Evolutionary conservation across 1,140 invertebrate genomes (phyloP).

Genomic region (Pararge aegeria): DNA sequence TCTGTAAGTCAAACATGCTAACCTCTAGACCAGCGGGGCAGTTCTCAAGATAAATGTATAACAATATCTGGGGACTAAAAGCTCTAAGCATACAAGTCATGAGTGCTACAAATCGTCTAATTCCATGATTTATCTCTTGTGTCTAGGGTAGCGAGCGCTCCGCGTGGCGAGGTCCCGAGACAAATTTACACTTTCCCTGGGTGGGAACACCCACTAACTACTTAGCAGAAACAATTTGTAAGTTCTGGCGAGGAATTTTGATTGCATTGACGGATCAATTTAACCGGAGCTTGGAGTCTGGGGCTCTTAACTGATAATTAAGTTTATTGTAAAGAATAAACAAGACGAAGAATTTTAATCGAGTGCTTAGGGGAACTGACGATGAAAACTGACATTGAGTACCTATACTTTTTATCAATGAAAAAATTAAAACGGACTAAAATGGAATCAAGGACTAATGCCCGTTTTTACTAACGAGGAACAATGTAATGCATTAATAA

Average conservation of each 20-base stretch:
- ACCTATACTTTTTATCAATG: too few species aligned
- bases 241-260: slow-evolving; percentile 5
- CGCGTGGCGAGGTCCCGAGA: not conserved
- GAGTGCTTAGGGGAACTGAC: too few species aligned
- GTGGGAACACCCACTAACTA: not conserved
- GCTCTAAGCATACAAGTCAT: too few species aligned
- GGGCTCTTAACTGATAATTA: not conserved
- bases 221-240: slow-evolving; percentile 2
- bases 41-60: too few species aligned
- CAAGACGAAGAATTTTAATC: not conserved
- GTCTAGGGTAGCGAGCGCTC: not conserved
- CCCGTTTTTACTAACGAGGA: too few species aligned
- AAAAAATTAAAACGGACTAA: too few species aligned
- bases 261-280: slow-evolving; percentile 9
- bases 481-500: too few species aligned
- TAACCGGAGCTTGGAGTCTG: not conserved
- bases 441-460: too few species aligned
- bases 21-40: too few species aligned
- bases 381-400: too few species aligned
- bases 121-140: not conserved
- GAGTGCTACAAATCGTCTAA: not conserved
- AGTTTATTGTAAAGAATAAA: not conserved
- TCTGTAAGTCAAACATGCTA: too few species aligned
- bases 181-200: slow-evolving; percentile 1
- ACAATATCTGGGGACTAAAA: too few species aligned